A percentile compares a stretch with the other conserved stretches of the same genome.
Conservation (phyloP, 1,140 invertebrate species). For the Brachionus rotundiformis region DNA sequence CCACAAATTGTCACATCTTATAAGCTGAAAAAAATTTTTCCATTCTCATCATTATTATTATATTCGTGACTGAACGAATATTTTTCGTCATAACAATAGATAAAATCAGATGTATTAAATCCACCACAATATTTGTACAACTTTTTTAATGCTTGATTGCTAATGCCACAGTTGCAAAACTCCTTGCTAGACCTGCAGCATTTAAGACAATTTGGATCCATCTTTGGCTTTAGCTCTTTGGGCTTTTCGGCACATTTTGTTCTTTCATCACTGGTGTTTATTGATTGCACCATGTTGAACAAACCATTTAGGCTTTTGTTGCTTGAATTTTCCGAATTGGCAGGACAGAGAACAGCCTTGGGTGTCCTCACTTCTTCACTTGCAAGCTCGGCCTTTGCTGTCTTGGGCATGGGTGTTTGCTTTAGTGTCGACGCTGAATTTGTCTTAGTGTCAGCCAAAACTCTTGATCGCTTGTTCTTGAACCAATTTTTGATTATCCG, state of each 20-base stretch:
- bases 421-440: not conserved
- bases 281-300: slow-evolving; percentile 12
- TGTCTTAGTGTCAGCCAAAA: slow-evolving; percentile 5
- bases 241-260: not conserved
- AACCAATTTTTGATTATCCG: slow-evolving; percentile 40
- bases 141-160: not conserved
- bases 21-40: slow-evolving; percentile 17
- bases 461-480: slow-evolving; percentile 28
- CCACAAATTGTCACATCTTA: not conserved
- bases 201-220: not conserved
- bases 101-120: not conserved
- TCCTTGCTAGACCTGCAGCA: not conserved
- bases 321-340: not conserved
- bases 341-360: not conserved
- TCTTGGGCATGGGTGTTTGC: not conserved
- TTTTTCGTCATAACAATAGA: not conserved
- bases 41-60: slow-evolving; percentile 11
- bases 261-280: not conserved
- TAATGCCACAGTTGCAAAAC: not conserved
- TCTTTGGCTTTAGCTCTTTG: not conserved
- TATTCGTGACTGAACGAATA: not conserved
- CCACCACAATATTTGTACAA: slow-evolving; percentile 34
- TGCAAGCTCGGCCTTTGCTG: not conserved
- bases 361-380: not conserved
- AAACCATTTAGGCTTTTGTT: slow-evolving; percentile 21